Base-by-base conservation (phyloP, 2,797 vertebrate species). In the Acestrorhynchus altus region DNA sequence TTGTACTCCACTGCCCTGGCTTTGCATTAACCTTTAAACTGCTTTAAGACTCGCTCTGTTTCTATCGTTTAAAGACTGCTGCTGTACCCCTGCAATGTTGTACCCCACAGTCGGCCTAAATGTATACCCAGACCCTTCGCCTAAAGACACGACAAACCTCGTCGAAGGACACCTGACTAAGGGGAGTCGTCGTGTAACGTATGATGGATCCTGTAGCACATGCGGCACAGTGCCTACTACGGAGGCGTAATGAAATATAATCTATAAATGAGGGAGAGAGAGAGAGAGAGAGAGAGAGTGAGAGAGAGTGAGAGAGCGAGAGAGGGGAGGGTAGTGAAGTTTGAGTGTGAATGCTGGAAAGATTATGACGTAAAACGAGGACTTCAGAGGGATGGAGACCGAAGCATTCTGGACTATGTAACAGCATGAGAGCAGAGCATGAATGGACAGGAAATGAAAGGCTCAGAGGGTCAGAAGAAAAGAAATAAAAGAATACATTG, bases 191-290 rank as follows among this genome's bases (percentile, higher is more conserved):
- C 44, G 68, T 81, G 89, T 85, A 89, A 91, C 84, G 86, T n/a
- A n/a, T 86, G 87, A 88, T 82, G 84, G 83, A 86, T 85, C 83
- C 72, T 81, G 72, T 80, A 74, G 78, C 89, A 91, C 90, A 88
- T 84, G 56, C 77, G 81, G 82, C 89, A 44, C 74, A 0, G 69
- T 47, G 87, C 84, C 82, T 72, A 87, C 54, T 28, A 56, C 39
- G 77, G 86, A 89, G 86, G 85, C 78, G 81, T 74, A 83, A 85
- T 66, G 66, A 77, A 79, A 83, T 77, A 85, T 83, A 83, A 75
- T 78, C 66, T 72, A 81, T 70, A 65, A 74, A 39, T 2, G 74
- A 72, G 44, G 54, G 56, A 16, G 35, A 54, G 44, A 8, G 39
- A 77, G 61, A 35, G 56, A 28, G 42, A 31, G 20, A 47, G 51